Conservation (phyloP, 92 coral and sea anemone genomes). For the Epizoanthus ramosus region DNA sequence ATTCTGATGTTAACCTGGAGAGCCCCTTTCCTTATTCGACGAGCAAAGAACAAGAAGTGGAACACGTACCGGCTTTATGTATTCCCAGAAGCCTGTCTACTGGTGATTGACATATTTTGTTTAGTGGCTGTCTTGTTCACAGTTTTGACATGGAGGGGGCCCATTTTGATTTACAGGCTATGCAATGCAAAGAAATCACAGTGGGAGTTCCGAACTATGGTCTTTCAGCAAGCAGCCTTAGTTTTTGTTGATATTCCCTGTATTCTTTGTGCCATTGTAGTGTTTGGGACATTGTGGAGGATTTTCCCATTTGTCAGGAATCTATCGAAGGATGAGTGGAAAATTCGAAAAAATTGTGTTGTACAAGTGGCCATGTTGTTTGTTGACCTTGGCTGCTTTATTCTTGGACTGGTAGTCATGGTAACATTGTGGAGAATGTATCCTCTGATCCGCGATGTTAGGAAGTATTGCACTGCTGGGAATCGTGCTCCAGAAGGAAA, state of each 20-base stretch:
- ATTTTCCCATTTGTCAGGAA: conserved; percentile 85
- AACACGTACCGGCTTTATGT: conserved; percentile 74
- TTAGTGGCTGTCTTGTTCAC: conserved; percentile 66
- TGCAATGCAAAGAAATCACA: conserved; percentile 59
- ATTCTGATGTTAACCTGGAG: conserved; percentile 87
- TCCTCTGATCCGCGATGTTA: conserved; percentile 77
- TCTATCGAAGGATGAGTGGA: conserved; percentile 78
- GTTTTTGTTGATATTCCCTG: conserved; percentile 94
- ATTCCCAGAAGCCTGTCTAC: conserved; percentile 66
- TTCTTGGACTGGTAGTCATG: conserved; percentile 64
- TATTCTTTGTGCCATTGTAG: conserved; percentile 79
- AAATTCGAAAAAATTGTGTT: conserved; percentile 70
- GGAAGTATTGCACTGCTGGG: conserved; percentile 72
- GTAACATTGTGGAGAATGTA: conserved; percentile 89
- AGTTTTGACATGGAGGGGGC: conserved; percentile 88
- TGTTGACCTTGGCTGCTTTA: conserved; percentile 78
- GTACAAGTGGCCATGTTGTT: conserved; percentile 74
- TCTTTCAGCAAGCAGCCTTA: conserved; percentile 67
- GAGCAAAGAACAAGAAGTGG: conserved; percentile 70
- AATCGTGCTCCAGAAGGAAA: conserved; percentile 6
- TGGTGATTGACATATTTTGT: conserved; percentile 84
- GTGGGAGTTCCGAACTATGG: conserved; percentile 66
- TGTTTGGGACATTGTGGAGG: conserved; percentile 86
- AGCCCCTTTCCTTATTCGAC: conserved; percentile 67
- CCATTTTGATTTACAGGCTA: conserved; percentile 63